Conservation (phyloP, 2,797 vertebrate genomes). For the Acanthurus tractus region DNA sequence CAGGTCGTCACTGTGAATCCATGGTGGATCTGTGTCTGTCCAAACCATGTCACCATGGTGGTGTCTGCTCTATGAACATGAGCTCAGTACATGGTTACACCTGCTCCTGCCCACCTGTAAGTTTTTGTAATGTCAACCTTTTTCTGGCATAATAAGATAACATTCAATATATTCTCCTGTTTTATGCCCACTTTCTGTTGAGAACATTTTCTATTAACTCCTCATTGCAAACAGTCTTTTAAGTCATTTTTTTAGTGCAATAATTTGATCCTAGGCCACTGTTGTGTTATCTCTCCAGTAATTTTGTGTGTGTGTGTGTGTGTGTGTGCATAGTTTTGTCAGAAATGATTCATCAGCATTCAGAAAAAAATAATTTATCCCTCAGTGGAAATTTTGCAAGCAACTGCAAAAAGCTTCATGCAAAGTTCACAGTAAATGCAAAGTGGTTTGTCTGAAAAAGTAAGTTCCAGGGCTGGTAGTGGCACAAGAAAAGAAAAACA, state of each 20-base stretch:
- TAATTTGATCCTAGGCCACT: background rate
- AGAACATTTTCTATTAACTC: background rate
- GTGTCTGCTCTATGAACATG: slow-evolving; percentile 90
- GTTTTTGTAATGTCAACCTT: slow-evolving; percentile 49
- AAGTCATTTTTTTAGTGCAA: background rate
- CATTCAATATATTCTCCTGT: background rate
- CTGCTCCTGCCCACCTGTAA: slow-evolving; percentile 90
- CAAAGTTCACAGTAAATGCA: background rate
- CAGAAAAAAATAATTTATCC: too few relatives aligned
- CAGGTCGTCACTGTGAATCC: slow-evolving; percentile 93
- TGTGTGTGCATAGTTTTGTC: background rate
- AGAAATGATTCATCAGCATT: too few relatives aligned
- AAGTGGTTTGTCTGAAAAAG: background rate
- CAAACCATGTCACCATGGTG: slow-evolving; percentile 90
- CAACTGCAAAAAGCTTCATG: too few relatives aligned
- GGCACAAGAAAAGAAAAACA: background rate
- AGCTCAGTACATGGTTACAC: slow-evolving; percentile 91
- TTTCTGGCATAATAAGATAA: background rate
- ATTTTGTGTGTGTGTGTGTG: too few relatives aligned
- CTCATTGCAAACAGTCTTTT: background rate
- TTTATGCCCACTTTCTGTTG: background rate
- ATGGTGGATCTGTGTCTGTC: slow-evolving; percentile 92
- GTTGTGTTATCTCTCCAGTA: background rate
- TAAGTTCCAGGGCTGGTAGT: too few relatives aligned
- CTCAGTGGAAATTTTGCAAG: too few relatives aligned